Evolutionary conservation across 2,888 invertebrate genomes (phyloP).

Genomic region (Apamea monoglypha): DNA sequence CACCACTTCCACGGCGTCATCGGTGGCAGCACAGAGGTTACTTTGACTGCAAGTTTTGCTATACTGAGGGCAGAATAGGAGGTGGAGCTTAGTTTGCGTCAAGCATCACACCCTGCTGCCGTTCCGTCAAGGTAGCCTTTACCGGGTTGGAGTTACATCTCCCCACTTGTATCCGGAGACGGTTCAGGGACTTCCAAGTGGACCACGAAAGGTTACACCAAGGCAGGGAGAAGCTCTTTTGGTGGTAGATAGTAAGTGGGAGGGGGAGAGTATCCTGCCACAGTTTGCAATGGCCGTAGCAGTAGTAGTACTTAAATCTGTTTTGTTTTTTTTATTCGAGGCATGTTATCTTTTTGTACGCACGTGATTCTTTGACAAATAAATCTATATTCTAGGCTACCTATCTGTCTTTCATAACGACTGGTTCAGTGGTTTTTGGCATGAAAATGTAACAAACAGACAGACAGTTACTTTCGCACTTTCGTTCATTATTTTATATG

Average conservation of each 20-base stretch:
- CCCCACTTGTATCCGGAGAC: too few species aligned
- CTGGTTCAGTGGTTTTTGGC: neutral
- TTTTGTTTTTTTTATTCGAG: neutral
- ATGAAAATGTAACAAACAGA: neutral
- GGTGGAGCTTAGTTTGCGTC: neutral
- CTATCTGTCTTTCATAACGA: neutral
- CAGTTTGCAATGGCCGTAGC: neutral
- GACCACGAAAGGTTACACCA: too few species aligned
- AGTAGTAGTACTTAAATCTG: neutral
- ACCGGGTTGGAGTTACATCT: too few species aligned
- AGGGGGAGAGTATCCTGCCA: too few species aligned
- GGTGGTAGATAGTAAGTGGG: too few species aligned
- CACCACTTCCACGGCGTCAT: too few species aligned
- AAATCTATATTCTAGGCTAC: neutral
- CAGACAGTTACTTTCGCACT: neutral
- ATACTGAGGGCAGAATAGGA: neutral
- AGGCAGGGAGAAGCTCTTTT: too few species aligned
- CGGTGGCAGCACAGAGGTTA: too few species aligned
- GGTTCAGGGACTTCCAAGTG: too few species aligned
- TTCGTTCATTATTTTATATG: conserved; percentile 25
- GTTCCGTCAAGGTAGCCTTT: too few species aligned
- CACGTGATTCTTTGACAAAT: neutral
- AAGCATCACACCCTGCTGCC: too few species aligned
- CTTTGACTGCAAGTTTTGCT: neutral
- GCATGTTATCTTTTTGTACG: neutral